Base-by-base conservation (phyloP, 2,113 vertebrate species). In the Centropus unirufus region DNA sequence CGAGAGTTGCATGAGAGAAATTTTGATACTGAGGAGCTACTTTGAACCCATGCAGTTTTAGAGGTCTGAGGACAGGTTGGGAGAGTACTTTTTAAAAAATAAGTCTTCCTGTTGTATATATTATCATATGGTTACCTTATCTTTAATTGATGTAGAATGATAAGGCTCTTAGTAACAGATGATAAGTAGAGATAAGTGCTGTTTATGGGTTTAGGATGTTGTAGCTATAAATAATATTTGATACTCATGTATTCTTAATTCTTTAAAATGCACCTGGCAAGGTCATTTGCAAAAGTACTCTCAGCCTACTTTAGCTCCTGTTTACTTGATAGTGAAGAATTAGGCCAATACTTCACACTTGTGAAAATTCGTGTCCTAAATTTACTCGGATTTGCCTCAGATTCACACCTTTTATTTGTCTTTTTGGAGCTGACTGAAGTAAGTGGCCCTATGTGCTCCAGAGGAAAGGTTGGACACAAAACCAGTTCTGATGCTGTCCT, bases 261-360 rank as follows among this genome's bases (percentile, higher is more conserved):
- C 80, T 80, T 86, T 63, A 94, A 74, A 95, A 77, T 47, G 54
- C 30, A 85, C 78, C 54, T 54, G 59, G 32, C 2, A 9, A 87
- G 90, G 72, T 94, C 22, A n/a, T 90, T 89, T 93, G 63, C 61
- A 47, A n/a, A 86, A 78, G 44, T 42, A 67, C 13, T 95, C 55
- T 83, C 59, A 86, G 61, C 94, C 92, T 95, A 86, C 67, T 94
- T 93, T 59, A 83, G 42, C 55, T 86, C 72, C 63, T 77, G 27
- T 79, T 94, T 82, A n/a, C 46, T 93, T 44, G 11, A 27, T 11
- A 34, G 36, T 1, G 3, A 76, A 91, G 51, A 94, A 80, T 83
- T 94, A 92, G 92, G 96, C 42, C 68, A 80, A 21, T 34, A 58
- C 30, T 76, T 83, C 36, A 46, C 54, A 23, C 63, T 34, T 59